Evolutionary conservation across 2,888 invertebrate species (phyloP), one percentile per base, ranked within the genome.

Genomic region (Malthinus flaveolus): DNA sequence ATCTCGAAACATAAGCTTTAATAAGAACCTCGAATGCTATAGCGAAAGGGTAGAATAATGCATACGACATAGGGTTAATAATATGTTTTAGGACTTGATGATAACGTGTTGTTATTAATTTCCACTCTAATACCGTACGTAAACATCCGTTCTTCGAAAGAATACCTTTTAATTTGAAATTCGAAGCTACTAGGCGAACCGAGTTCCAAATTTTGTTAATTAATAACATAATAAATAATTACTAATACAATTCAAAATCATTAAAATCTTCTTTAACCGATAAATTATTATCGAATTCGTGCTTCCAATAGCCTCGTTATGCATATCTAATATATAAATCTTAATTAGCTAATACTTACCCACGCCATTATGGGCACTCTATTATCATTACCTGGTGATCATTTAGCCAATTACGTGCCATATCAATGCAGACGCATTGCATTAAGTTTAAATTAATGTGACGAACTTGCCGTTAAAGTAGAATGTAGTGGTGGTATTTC

Each of bases 311-410:
- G 63, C 59, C 61, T 61, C 54, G 53, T 50, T 61, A 66, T 67
- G 71, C 69, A 68, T 75, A 75, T 75, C 74, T 71, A 69, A 68
- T 70, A 71, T 68, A 69, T 71, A 71, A 72, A 75, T 75, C 74
- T 75, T 73, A 75, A 75, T 75, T 75, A 74, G 71, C 65, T 66
- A 67, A 71, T 73, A 71, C 72, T 71, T 72, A 68, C 66, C 67
- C 65, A 67, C 68, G 68, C 70, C 70, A 71, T 74, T 72, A 72
- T 67, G 66, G 71, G 63, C 71, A 73, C 72, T 73, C 72, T 71
- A 74, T 74, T 73, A 75, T 73, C 73, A 71, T 73, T 72, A 71
- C 66, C 64, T 67, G 65, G 65, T 70, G 71, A 74, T 73, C 73
- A 67, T 69, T 68, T 67, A 65, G 66, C 67, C 69, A 69, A 69